phyloP scores from a whole-genome alignment of 2,113 vertebrate species.

The Emberiza fucata region DNA sequence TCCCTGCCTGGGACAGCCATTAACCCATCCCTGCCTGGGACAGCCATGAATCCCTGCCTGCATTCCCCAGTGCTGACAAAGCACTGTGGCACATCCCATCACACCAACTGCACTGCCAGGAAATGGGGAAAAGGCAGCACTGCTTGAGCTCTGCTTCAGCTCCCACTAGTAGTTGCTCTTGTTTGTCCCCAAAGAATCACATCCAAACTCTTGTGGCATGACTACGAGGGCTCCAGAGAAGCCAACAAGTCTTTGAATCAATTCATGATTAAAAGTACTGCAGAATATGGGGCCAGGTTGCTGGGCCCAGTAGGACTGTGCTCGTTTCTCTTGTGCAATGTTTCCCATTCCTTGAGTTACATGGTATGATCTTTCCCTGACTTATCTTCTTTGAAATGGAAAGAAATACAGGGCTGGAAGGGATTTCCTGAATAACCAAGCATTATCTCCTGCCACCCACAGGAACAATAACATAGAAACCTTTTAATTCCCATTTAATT shows the following conservation, averaged over 20 bases:
- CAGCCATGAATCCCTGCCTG: neutral
- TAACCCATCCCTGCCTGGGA: neutral
- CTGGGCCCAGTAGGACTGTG: neutral
- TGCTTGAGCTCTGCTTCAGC: neutral
- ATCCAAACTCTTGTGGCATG: neutral
- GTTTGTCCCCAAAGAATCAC: neutral
- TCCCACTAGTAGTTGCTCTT: neutral
- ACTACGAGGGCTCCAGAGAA: neutral
- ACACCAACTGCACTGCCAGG: rapidly evolving
- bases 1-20: neutral
- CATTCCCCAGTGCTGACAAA: neutral
- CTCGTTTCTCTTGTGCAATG: neutral
- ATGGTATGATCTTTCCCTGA: neutral
- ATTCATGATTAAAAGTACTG: neutral
- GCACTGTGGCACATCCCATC: rapidly evolving
- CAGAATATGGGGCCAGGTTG: neutral
- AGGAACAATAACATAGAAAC: neutral
- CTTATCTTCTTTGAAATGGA: neutral
- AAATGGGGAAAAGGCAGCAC: neutral
- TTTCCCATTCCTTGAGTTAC: neutral
- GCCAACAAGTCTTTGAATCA: neutral
- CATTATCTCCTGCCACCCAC: neutral
- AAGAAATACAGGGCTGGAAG: neutral
- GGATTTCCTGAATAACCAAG: neutral
- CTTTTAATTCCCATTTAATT: neutral